Conservation (phyloP, 1,140 invertebrate species). For the Drosophila chauvacae region DNA sequence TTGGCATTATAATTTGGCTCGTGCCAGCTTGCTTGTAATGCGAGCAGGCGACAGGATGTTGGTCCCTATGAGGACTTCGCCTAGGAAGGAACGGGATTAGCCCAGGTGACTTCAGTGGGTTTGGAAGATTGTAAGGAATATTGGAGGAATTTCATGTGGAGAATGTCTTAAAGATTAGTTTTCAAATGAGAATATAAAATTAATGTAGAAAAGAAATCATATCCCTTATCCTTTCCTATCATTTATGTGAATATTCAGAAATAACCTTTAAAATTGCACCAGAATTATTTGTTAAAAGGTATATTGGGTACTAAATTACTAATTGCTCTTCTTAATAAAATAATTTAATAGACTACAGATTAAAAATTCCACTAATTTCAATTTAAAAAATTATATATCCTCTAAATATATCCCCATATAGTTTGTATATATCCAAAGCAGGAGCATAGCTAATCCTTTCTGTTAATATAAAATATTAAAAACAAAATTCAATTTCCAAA, state of each 20-base stretch:
- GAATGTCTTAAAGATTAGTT: not conserved
- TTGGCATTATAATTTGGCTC: conserved; percentile 65
- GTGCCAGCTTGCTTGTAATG: conserved; percentile 63
- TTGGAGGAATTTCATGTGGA: not conserved
- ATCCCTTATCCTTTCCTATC: too few species aligned
- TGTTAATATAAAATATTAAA: not conserved
- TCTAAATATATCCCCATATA: too few species aligned
- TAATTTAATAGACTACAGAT: not conserved
- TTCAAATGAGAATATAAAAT: not conserved
- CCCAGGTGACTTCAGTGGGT: conserved; percentile 5
- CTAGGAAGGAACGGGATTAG: conserved; percentile 1
- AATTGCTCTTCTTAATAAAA: too few species aligned
- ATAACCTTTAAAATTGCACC: too few species aligned
- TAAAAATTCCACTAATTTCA: not conserved
- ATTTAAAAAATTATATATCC: not conserved
- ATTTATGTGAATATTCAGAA: too few species aligned
- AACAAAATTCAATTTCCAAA: not conserved
- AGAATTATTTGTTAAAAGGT: not conserved
- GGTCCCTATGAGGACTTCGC: not conserved
- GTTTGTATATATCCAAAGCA: too few species aligned
- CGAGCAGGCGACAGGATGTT: conserved; percentile 49
- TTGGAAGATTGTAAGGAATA: not conserved
- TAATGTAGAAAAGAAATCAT: not conserved
- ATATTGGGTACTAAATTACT: too few species aligned
- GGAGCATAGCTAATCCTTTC: too few species aligned